These are phyloP conservation scores for Monopterus albus DNA, from an alignment of 2,113 vertebrate genomes.

Conservation along the genomic window DNA sequence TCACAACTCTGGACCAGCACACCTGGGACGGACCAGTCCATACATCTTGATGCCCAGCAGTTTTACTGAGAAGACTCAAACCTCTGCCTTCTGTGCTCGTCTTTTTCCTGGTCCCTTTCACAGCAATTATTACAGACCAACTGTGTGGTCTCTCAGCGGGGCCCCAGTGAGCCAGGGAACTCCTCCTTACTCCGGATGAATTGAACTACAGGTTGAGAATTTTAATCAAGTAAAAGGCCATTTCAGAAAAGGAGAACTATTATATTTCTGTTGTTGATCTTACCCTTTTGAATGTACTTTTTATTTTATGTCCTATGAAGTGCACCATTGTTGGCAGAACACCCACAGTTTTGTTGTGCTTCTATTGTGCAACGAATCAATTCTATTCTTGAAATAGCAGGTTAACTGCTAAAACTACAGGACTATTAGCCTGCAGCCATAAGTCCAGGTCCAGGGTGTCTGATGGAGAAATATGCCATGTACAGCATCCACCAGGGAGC, in stretches of 20 bases:
- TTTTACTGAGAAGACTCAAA: constrained; percentile 53
- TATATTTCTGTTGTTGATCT: too few species aligned
- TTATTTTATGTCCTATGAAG: too few species aligned
- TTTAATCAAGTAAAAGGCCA: not conserved
- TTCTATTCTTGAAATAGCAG: too few species aligned
- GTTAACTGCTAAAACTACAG: too few species aligned
- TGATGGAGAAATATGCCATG: constrained; percentile 54
- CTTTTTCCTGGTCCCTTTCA: constrained; percentile 54
- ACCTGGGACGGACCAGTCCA: constrained; percentile 63
- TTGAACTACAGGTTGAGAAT: constrained; percentile 8
- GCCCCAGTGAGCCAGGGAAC: constrained; percentile 55
- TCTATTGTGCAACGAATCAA: too few species aligned
- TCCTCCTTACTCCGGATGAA: constrained; percentile 55
- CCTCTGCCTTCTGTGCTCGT: constrained; percentile 20
- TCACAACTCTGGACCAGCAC: constrained; percentile 49
- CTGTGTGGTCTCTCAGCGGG: constrained; percentile 73
- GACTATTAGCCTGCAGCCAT: too few species aligned
- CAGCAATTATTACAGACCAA: constrained; percentile 75
- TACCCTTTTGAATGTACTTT: too few species aligned
- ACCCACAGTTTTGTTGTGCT: too few species aligned
- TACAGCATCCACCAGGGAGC: constrained; percentile 22
- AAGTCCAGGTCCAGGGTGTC: too few species aligned
- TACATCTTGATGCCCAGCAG: constrained; percentile 58
- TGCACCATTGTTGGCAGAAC: too few species aligned
- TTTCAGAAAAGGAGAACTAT: constrained; percentile 11